Evolutionary conservation across 2,888 invertebrate genomes (phyloP).

Genomic region (Agrenia bidenticulata): DNA sequence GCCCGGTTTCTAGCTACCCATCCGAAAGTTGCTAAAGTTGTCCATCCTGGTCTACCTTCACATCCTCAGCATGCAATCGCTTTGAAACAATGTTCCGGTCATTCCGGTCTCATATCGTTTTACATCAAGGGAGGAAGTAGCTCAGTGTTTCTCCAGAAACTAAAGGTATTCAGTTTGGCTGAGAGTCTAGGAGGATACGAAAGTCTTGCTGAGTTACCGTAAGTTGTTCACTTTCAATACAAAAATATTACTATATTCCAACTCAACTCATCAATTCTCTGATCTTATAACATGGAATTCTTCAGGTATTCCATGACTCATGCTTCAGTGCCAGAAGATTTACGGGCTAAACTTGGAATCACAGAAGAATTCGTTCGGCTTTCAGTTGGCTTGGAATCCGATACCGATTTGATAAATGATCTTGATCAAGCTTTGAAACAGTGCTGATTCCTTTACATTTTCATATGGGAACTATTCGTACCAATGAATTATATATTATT

Average conservation of each 20-base stretch:
- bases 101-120: conserved; percentile 90
- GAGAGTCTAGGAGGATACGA: conserved; percentile 96
- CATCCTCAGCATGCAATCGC: conserved; percentile 84
- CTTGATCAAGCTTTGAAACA: conserved; percentile 74
- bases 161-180: conserved; percentile 82
- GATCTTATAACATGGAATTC: too few relatives aligned
- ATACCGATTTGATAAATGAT: conserved; percentile 80
- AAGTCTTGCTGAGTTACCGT: conserved; percentile 92
- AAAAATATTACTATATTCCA: not conserved
- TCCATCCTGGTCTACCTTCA: conserved; percentile 62
- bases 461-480: too few relatives aligned
- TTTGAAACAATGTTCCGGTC: conserved; percentile 77
- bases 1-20: conserved; percentile 60
- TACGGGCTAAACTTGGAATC: conserved; percentile 73
- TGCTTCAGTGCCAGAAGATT: conserved; percentile 78
- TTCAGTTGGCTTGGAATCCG: conserved; percentile 87
- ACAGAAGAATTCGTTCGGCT: conserved; percentile 80
- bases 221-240: conserved; percentile 54
- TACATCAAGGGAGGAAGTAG: conserved; percentile 73
- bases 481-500: too few relatives aligned
- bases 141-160: conserved; percentile 69
- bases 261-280: too few relatives aligned
- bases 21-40: conserved; percentile 55
- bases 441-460: too few relatives aligned
- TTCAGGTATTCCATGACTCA: conserved; percentile 88